phyloP scores from a whole-genome alignment of 2,888 invertebrate genomes.

The Prosopocoilus inquinatus region DNA sequence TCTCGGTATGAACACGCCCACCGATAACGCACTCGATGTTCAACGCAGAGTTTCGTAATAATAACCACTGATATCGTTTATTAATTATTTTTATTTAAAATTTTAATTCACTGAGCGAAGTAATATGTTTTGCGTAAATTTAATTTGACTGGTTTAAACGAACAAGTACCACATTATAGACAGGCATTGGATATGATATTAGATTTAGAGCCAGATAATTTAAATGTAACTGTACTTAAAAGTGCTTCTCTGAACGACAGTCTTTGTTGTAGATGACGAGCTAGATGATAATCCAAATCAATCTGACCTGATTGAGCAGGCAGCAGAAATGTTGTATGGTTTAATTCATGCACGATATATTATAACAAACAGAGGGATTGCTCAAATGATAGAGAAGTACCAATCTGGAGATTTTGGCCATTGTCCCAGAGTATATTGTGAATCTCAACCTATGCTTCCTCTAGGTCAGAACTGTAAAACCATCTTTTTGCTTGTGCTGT shows the following conservation, averaged over 20 bases:
- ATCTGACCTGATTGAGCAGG: conserved; percentile 98
- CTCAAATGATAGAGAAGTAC: conserved; percentile 99
- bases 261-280: conserved; percentile 79
- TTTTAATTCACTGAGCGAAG: no score
- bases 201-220: conserved; percentile 92
- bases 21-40: no score
- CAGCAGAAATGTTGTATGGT: conserved; percentile 98
- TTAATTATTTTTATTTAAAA: no score
- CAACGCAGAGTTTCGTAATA: no score
- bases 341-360: conserved; percentile 99
- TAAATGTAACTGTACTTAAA: neutral
- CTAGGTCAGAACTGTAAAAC: conserved; percentile 64
- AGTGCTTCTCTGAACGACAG: neutral
- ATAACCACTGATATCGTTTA: no score
- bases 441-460: conserved; percentile 96
- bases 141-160: conserved; percentile 97
- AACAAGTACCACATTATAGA: conserved; percentile 99
- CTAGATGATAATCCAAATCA: conserved; percentile 98
- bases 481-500: conserved; percentile 2
- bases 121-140: no score
- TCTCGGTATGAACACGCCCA: no score
- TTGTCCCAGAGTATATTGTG: conserved; percentile 98
- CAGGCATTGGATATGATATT: conserved; percentile 99
- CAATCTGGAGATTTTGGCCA: conserved; percentile 98
- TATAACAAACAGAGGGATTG: conserved; percentile 97